These are phyloP conservation scores for Pyrrhia umbra DNA, from an alignment of 2,888 invertebrate genomes.

Conservation along the genomic window DNA sequence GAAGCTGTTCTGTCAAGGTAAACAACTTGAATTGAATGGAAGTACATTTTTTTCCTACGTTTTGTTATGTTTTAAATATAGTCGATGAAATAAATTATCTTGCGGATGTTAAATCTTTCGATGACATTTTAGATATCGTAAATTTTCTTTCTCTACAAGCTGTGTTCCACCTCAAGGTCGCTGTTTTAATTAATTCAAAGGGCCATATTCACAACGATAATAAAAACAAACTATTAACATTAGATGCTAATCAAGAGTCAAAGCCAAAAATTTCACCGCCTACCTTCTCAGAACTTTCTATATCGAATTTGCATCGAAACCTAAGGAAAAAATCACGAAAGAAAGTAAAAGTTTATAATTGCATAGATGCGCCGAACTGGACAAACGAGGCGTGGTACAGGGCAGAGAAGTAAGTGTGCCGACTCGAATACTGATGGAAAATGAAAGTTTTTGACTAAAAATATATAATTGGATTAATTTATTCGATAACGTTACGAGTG, in stretches of 20 bases:
- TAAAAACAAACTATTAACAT: constrained; percentile 30
- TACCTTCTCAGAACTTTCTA: constrained; percentile 76
- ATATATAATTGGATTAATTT: constrained; percentile 18
- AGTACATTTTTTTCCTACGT: neutral
- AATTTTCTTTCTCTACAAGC: neutral
- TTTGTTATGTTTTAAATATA: neutral
- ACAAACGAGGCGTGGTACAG: constrained; percentile 56
- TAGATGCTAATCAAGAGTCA: constrained; percentile 37
- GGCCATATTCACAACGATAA: constrained; percentile 21
- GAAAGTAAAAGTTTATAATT: constrained; percentile 83
- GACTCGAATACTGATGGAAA: constrained; percentile 33
- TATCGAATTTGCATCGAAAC: constrained; percentile 70
- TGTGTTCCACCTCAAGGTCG: constrained; percentile 16
- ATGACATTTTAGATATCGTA: neutral
- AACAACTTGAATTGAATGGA: neutral
- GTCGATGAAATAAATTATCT: neutral
- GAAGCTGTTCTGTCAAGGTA: constrained; percentile 16
- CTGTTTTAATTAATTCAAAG: constrained; percentile 11
- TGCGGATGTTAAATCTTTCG: neutral
- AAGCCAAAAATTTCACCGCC: constrained; percentile 62
- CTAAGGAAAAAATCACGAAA: constrained; percentile 63
- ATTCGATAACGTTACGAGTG: constrained; percentile 19
- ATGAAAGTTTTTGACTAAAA: constrained; percentile 57
- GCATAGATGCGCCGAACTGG: constrained; percentile 71
- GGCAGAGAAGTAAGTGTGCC: constrained; percentile 51